Evolutionary conservation across 1,140 invertebrate genomes (phyloP).

Genomic region (Atta cephalotes): DNA sequence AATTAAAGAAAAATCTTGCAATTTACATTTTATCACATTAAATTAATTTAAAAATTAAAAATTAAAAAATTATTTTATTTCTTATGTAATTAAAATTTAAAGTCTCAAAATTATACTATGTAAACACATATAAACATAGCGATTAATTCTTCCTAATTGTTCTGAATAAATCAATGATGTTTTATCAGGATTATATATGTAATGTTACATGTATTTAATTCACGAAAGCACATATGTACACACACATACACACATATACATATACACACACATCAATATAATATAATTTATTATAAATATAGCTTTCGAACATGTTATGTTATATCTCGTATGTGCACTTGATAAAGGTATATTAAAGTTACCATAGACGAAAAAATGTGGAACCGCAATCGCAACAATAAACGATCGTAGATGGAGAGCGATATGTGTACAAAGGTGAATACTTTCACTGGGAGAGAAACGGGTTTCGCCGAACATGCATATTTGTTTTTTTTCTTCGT

Average conservation of each 20-base stretch:
- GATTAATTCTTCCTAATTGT: not conserved
- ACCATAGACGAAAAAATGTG: not conserved
- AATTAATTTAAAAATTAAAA: not conserved
- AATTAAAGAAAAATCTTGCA: not conserved
- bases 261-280: not conserved
- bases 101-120: not conserved
- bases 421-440: not conserved
- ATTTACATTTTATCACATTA: not conserved
- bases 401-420: not conserved
- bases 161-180: not conserved
- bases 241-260: no score
- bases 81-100: not conserved
- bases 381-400: slow-evolving; percentile 2
- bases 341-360: not conserved
- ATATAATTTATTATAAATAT: slow-evolving; percentile 5
- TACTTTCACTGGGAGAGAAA: slow-evolving; percentile 44
- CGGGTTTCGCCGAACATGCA: slow-evolving; percentile 16
- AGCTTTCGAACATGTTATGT: not conserved
- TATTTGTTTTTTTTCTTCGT: not conserved
- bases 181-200: not conserved
- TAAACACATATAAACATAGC: not conserved
- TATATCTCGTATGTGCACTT: not conserved
- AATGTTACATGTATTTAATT: not conserved
- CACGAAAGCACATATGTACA: not conserved
- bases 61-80: not conserved